Percentiles rank a stretch among this genome's conserved stretches.
phyloP scores from a whole-genome alignment of 2,888 invertebrate genomes.

The Agrotis clavis region DNA sequence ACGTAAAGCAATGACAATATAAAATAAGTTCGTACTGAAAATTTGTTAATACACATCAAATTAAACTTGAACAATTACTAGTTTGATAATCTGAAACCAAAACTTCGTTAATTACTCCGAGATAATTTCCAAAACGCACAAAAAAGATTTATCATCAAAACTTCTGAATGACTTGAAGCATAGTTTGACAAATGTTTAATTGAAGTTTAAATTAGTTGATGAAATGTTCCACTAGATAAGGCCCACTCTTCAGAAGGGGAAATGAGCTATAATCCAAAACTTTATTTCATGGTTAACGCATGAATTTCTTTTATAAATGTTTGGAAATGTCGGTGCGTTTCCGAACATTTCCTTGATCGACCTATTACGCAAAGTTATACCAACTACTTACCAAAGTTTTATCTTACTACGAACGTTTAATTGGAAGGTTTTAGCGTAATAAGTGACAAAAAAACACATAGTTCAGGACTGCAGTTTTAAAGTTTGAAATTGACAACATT shows the following conservation, averaged over 20 bases:
- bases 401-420: too few species aligned
- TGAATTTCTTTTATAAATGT: too few species aligned
- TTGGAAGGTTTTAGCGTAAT: too few species aligned
- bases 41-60: not conserved
- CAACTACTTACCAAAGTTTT: too few species aligned
- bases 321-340: too few species aligned
- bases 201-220: conserved; percentile 36
- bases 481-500: too few species aligned
- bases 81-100: conserved; percentile 9
- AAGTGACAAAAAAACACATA: too few species aligned
- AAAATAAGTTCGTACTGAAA: not conserved
- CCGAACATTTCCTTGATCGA: too few species aligned
- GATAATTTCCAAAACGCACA: conserved; percentile 25
- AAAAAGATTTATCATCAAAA: conserved; percentile 31
- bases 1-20: not conserved
- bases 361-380: too few species aligned
- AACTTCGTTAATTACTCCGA: conserved; percentile 34
- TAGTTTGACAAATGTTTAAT: not conserved
- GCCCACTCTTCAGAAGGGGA: not conserved
- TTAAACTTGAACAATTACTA: conserved; percentile 22
- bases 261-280: not conserved
- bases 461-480: too few species aligned
- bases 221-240: conserved; percentile 12
- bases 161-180: conserved; percentile 18
- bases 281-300: too few species aligned